Base-by-base conservation (phyloP, 2,113 vertebrate species). In the Malurus alboscapulatus region DNA sequence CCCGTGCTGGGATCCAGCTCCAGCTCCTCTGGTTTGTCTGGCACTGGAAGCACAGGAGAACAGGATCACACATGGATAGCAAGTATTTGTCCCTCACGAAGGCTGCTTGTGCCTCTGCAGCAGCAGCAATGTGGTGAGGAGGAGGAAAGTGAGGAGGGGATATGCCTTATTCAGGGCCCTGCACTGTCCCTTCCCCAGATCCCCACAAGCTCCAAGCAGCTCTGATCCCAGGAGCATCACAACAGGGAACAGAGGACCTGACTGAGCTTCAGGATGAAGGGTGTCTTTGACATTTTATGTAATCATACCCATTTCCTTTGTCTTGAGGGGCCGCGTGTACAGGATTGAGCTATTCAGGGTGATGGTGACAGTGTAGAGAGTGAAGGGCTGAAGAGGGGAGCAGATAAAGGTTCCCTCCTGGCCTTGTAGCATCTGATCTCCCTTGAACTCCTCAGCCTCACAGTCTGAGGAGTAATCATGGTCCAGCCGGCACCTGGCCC, bases 281-380 rank as follows among this genome's bases (percentile, higher is more conserved):
- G 4, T 21, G 61, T 30, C 54, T 36, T 36, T 36, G 14, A 32
- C 5, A 32, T 45, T 40, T 40, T 11, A 4, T 22, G 15, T 40
- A 51, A n/a, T 38, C 26, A 7, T 62, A 95, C 93, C 79, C 0
- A 2, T 8, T 73, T 87, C 91, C 45, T 84, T 81, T 40, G 91
- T 95, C 2, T 2, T 73, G 81, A 59, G 5, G 14, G 34, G 8
- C 38, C 51, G 12, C 19, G 51, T 78, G 58, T 53, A 84, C 38
- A 90, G 45, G 53, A 72, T 79, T 40, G 74, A 66, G 51, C 59
- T 66, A 10, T 81, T 81, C 53, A 40, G 24, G 58, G 38, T 53
- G 51, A 90, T 90, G 29, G 51, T 90, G 72, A 95, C 47, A 20
- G 26, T 95, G 66, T 93, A 93, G 17, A 12, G 25, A 42, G 85